Base-by-base conservation (phyloP, 2,113 vertebrate genomes). In the Chiloscyllium plagiosum region DNA sequence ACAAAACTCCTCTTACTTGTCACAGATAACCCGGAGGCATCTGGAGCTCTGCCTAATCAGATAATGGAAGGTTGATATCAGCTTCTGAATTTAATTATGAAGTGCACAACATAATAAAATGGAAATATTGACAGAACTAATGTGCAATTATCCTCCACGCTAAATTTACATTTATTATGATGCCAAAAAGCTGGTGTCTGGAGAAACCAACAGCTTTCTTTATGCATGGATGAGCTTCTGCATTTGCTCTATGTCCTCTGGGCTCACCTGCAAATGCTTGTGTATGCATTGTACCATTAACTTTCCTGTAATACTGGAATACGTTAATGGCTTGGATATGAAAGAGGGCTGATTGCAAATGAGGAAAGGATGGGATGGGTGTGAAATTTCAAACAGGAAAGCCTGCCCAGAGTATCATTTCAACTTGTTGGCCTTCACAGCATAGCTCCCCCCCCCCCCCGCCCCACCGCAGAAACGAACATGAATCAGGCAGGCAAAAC, bases 51-150 rank as follows among this genome's bases (percentile, higher is more conserved):
- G 69, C 94, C 69, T 95, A 95, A 95, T 95, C 94, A 95, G 89
- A 93, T 93, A 93, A 65, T 66, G 89, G 65, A 66, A 66, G 89
- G 61, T 37, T 66, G 61, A n/a, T 66, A 93, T 93, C 89, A 66
- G 94, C 72, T 72, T 72, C 24, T 12, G 42, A 72, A 76, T 76
- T 26, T 52, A 95, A 93, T 93, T 95, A 42, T 95, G 94, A 50
- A 76, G 47, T 72, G 72, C 94, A 95, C 37, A 72, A 95, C 66
- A 50, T 72, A 95, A 95, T 70, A 72, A 72, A 95, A 95, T 95
- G 94, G 68, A 72, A 95, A 95, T 93, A 93, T 93, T 93, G 89
- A 93, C 89, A 93, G 89, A 93, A 8, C 61, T 93, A 68, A 66
- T 93, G 61, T 68, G 89, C 56, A 93, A 93, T 93, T 93, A 93